A percentile compares a stretch with the other conserved stretches of the same genome.
Evolutionary conservation across 2,797 vertebrate genomes (phyloP).

Genomic region (Channa striata): DNA sequence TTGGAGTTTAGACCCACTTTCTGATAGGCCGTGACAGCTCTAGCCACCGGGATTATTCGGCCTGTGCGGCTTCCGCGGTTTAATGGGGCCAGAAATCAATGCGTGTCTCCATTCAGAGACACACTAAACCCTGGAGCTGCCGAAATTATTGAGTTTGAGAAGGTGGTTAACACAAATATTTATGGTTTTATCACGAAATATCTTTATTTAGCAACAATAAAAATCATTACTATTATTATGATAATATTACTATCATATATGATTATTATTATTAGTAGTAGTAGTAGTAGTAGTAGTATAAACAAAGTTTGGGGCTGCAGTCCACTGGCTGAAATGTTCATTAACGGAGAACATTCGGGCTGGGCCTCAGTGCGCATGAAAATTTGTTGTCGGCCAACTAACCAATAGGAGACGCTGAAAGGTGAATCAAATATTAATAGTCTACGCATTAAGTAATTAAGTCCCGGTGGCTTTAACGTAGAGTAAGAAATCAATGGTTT

Average conservation of each 20-base stretch:
- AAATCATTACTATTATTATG: no score
- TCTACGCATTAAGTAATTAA: slow-evolving; percentile 77
- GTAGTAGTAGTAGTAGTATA: no score
- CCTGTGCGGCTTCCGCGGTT: neutral
- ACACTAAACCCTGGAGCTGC: no score
- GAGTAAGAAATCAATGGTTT: slow-evolving; percentile 69
- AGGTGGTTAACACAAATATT: no score
- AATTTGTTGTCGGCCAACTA: slow-evolving; percentile 75
- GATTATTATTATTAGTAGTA: no score
- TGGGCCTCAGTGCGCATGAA: slow-evolving; percentile 65
- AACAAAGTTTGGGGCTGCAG: neutral
- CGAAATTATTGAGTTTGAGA: no score
- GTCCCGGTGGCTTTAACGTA: slow-evolving; percentile 71
- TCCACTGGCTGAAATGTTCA: slow-evolving; percentile 29
- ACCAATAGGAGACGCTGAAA: slow-evolving; percentile 65
- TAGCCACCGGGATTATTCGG: neutral
- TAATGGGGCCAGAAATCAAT: slow-evolving; percentile 29
- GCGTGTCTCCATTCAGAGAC: slow-evolving; percentile 15
- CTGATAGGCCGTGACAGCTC: slow-evolving; percentile 13
- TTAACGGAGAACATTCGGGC: slow-evolving; percentile 51
- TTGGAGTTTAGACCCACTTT: neutral
- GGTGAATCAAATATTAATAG: slow-evolving; percentile 85
- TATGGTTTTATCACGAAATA: no score
- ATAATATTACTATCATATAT: no score
- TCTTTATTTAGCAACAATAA: no score